These are phyloP conservation scores for Campoplex nolae DNA, from an alignment of 2,888 invertebrate species.

Conservation along the genomic window DNA sequence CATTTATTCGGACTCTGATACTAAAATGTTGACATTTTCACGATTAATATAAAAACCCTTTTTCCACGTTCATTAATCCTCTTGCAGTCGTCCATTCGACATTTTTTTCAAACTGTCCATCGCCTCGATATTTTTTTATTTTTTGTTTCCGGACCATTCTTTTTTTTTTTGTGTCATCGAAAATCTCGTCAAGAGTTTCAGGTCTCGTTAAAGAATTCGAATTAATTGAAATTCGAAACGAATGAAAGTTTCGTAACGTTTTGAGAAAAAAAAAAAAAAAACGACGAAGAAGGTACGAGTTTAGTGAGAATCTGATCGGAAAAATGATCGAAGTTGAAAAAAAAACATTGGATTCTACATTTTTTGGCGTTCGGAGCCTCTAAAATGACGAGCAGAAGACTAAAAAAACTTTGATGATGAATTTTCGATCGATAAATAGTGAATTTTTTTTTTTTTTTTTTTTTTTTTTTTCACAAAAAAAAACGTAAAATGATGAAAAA, in stretches of 20 bases:
- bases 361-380: background rate
- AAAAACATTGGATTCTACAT: background rate
- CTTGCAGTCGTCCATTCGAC: background rate
- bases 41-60: background rate
- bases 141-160: background rate
- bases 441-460: background rate
- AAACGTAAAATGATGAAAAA: background rate
- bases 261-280: too few relatives aligned
- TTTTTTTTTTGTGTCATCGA: background rate
- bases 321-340: background rate
- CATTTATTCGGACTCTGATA: constrained; percentile 29
- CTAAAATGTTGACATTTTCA: too few relatives aligned
- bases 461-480: background rate
- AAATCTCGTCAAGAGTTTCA: background rate
- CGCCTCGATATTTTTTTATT: background rate
- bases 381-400: background rate
- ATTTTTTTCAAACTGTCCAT: background rate
- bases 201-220: too few relatives aligned
- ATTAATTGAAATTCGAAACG: background rate
- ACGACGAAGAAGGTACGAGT: too few relatives aligned
- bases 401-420: background rate
- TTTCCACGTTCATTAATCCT: background rate
- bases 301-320: too few relatives aligned
- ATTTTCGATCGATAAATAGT: background rate
- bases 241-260: background rate